Percentiles rank a stretch among this genome's conserved stretches.
Conservation (phyloP, 2,797 vertebrate species). For the Myiotriccus ornatus region DNA sequence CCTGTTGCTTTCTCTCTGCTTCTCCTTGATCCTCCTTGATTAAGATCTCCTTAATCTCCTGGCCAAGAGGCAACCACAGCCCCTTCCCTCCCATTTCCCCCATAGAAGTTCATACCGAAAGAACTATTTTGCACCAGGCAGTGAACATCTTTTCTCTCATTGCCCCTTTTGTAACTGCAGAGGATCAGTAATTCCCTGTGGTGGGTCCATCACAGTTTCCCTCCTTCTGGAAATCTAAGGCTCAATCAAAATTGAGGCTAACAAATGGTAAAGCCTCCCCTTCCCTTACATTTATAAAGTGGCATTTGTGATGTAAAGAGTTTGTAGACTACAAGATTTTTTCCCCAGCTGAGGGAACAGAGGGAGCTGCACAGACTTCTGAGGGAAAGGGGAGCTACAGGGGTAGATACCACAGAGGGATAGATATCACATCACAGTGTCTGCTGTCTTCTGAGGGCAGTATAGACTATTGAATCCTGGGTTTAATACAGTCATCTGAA, state of each 20-base stretch:
- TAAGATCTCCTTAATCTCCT: neutral
- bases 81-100: neutral
- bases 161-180: neutral
- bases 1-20: neutral
- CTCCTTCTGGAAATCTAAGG: neutral
- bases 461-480: neutral
- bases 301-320: neutral
- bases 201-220: neutral
- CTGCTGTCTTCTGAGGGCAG: neutral
- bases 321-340: neutral
- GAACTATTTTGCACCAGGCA: neutral
- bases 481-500: neutral
- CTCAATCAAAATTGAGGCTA: neutral
- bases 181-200: neutral
- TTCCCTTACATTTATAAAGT: neutral
- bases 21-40: neutral
- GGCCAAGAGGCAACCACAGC: neutral
- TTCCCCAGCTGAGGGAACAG: neutral
- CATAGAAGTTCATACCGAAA: neutral
- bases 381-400: neutral
- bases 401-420: neutral
- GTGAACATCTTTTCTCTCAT: neutral
- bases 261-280: neutral
- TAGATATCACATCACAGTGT: fast-evolving
- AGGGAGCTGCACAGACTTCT: neutral